Conservation (phyloP, 2,113 vertebrate genomes). For the Rhabdornis inornatus region DNA sequence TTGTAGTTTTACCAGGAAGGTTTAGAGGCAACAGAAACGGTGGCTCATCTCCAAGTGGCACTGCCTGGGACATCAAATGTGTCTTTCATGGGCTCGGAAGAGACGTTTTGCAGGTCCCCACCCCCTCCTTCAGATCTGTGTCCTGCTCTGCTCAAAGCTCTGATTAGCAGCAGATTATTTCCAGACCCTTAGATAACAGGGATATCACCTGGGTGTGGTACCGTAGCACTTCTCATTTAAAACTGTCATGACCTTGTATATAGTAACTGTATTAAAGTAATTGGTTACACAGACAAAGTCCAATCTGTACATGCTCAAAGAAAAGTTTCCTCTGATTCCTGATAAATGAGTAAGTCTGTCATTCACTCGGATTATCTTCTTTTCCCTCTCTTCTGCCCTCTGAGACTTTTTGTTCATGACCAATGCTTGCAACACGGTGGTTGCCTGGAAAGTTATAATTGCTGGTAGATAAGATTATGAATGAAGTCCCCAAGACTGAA, state of each 20-base stretch:
- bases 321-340: neutral
- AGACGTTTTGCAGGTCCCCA: accelerated
- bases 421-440: neutral
- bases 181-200: neutral
- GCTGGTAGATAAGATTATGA: neutral
- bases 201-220: neutral
- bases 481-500: neutral
- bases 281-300: neutral
- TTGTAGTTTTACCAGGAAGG: neutral
- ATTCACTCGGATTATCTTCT: neutral
- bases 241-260: neutral
- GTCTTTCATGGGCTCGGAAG: neutral
- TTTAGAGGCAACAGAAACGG: neutral
- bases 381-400: neutral
- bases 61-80: accelerated
- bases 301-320: neutral
- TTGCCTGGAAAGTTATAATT: neutral
- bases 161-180: conserved; percentile 2
- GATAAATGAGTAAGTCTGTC: neutral
- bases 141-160: neutral
- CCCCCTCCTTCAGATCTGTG: neutral
- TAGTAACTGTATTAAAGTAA: neutral
- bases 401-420: neutral
- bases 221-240: neutral
- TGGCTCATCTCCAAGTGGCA: neutral